A percentile compares a stretch with the other conserved stretches of the same genome.
These are phyloP conservation scores for Meriones unguiculatus DNA, from an alignment of 2,113 vertebrate species.

Conservation along the genomic window DNA sequence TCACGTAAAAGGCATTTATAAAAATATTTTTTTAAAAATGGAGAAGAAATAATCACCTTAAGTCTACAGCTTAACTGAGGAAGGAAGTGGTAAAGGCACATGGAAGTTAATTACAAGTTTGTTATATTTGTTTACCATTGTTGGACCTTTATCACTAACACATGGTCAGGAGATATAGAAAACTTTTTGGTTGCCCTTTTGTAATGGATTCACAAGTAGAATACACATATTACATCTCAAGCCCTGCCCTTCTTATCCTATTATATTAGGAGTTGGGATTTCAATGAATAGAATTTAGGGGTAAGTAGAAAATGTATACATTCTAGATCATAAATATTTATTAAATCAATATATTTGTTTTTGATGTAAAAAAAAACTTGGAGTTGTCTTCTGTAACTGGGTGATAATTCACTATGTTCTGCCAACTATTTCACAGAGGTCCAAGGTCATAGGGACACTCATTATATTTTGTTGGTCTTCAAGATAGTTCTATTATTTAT, in stretches of 20 bases:
- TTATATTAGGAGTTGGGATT: not conserved
- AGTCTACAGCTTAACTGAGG: not conserved
- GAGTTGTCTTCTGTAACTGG: not conserved
- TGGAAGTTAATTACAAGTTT: not conserved
- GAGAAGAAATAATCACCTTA: not conserved
- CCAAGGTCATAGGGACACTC: not conserved
- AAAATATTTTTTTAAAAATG: not conserved
- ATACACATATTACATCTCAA: not conserved
- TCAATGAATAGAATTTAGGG: not conserved
- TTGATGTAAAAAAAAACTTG: not conserved
- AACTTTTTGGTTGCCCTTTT: not conserved
- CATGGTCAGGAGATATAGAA: not conserved
- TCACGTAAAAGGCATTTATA: not conserved
- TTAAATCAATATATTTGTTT: slow-evolving; percentile 12
- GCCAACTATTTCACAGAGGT: not conserved
- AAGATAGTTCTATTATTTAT: not conserved
- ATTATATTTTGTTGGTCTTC: not conserved
- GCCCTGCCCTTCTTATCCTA: not conserved
- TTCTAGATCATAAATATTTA: not conserved
- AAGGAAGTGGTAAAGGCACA: not conserved
- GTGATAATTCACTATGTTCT: not conserved
- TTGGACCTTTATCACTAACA: not conserved
- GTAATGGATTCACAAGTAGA: not conserved
- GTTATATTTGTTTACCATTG: not conserved
- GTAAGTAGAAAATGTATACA: too few species aligned